Conservation (phyloP, 2,113 vertebrate species). For the Naja naja region DNA sequence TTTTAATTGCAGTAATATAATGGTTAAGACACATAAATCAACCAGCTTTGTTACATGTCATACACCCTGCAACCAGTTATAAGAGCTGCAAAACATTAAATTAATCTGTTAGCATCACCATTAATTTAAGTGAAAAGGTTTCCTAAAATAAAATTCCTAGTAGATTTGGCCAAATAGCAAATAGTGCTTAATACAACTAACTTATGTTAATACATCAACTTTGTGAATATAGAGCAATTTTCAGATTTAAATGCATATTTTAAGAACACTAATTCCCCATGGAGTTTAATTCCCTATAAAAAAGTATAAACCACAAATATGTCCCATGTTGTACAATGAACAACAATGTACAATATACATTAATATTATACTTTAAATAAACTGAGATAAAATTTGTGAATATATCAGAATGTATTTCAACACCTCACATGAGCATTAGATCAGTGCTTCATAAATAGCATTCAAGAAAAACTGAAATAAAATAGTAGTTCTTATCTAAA, state of each 20-base stretch:
- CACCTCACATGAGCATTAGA: background rate
- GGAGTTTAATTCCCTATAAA: constrained; percentile 11
- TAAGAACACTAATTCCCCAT: constrained; percentile 49
- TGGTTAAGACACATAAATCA: background rate
- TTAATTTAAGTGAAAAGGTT: constrained; percentile 10
- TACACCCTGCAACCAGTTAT: background rate
- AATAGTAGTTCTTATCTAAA: background rate
- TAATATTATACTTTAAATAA: background rate
- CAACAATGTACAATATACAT: background rate
- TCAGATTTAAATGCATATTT: constrained; percentile 44
- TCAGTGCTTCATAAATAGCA: background rate
- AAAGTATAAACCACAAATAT: background rate
- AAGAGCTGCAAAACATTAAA: background rate
- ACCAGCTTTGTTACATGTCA: background rate
- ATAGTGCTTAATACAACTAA: background rate
- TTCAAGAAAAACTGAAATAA: background rate
- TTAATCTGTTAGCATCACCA: background rate
- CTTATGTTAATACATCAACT: background rate
- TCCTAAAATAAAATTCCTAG: constrained; percentile 11
- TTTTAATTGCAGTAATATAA: constrained; percentile 11
- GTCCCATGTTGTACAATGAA: background rate
- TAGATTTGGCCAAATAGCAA: background rate
- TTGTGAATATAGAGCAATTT: constrained; percentile 42
- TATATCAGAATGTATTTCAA: background rate
- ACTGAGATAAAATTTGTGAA: background rate